Percentiles rank a stretch among this genome's conserved stretches.
Evolutionary conservation across 2,113 vertebrate species (phyloP).

Genomic region (Cebidichthys violaceus): DNA sequence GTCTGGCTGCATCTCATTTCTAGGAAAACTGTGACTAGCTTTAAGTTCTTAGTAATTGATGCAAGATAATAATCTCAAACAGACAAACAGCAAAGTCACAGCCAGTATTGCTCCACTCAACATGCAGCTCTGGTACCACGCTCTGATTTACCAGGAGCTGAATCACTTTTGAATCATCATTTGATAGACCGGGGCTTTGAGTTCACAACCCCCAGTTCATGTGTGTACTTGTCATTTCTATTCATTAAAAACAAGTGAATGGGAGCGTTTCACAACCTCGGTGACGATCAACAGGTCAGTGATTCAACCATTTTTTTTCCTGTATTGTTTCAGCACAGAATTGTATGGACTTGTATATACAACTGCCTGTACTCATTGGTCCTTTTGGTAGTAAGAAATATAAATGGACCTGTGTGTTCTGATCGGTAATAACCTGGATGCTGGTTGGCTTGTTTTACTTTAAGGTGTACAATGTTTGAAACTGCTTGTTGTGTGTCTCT

Average conservation of each 20-base stretch:
- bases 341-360: not conserved
- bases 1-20: not conserved
- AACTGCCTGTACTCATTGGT: not conserved
- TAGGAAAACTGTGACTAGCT: not conserved
- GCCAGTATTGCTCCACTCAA: not conserved
- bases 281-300: not conserved
- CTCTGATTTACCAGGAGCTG: not conserved
- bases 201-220: not conserved
- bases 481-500: constrained; percentile 9
- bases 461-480: not conserved
- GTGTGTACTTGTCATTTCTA: not conserved
- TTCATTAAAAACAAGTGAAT: not conserved
- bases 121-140: not conserved
- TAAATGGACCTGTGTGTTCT: not conserved
- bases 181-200: not conserved
- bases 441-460: not conserved
- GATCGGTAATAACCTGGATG: not conserved
- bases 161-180: too few relatives aligned
- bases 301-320: not conserved
- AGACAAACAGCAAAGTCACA: not conserved
- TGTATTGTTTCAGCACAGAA: not conserved
- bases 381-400: not conserved
- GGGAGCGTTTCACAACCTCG: not conserved
- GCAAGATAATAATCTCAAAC: not conserved
- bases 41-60: not conserved